Base-by-base conservation (phyloP, 2,113 vertebrate genomes). In the Symphodus melops region DNA sequence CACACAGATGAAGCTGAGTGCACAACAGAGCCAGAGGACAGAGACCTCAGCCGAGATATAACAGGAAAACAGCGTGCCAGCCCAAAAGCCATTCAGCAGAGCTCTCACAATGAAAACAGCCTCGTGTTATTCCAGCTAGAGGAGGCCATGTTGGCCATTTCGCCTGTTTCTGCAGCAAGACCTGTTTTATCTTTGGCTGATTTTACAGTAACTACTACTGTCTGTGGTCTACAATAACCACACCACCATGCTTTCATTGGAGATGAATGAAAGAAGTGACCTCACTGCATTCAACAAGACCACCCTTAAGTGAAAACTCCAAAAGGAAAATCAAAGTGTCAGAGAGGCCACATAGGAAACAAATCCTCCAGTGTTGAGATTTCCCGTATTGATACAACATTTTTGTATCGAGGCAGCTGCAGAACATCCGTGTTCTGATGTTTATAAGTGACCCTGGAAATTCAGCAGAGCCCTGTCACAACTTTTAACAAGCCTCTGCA, bases 161-260 rank as follows among this genome's bases (percentile, higher is more conserved):
- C 46, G 76, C 57, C 81, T 61, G 46, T 77, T 51, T 85, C 75
- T 73, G 55, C 76, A 67, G 60, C 4, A 36, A 58, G 69, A 72
- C 67, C 58, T 78, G 76, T 68, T 83, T 77, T 66, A 67, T 67
- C 65, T 88, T 82, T 68, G 55, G 63, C 70, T 68, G 72, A 60
- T 68, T 88, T 77, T 69, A 74, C 56, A 62, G 81, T 80, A 86
- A 87, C 81, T 23, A 87, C 89, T 83, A 79, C 88, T 83, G 80
- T 86, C 77, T 89, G 88, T 85, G 88, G 89, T 73, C 64, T 67
- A 68, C 85, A 83, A 79, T 51, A 86, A 87, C 84, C 75, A 76
- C 87, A 79, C n/a, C 61, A 36, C 49, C 58, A 1, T 86, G 86
- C 89, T 91, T 92, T 91, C 68, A 77, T 84, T 91, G 90, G 89